phyloP scores from a whole-genome alignment of 2,113 vertebrate genomes.

The Lanius ludovicianus region DNA sequence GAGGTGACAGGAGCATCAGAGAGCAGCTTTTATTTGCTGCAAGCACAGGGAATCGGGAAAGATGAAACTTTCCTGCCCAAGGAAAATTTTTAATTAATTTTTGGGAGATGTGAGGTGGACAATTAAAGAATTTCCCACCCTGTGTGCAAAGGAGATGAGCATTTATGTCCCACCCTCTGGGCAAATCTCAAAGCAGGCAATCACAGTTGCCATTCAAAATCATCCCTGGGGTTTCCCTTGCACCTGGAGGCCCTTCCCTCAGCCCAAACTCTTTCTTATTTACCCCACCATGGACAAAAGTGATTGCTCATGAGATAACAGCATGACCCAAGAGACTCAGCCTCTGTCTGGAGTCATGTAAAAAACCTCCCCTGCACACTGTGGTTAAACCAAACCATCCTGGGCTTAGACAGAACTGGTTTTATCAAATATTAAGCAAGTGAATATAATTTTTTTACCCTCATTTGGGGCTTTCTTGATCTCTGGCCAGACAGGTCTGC shows the following conservation, averaged over 20 bases:
- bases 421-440: not conserved
- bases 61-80: not conserved
- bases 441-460: not conserved
- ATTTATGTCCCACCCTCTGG: not conserved
- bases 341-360: not conserved
- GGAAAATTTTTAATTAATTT: not conserved
- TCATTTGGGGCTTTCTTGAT: not conserved
- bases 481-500: not conserved
- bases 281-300: not conserved
- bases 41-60: not conserved
- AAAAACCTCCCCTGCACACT: not conserved
- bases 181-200: not conserved
- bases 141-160: not conserved
- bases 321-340: not conserved
- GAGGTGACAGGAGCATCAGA: not conserved
- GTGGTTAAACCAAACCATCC: not conserved
- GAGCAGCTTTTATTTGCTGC: not conserved
- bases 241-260: not conserved
- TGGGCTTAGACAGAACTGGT: not conserved
- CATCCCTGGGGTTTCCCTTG: not conserved
- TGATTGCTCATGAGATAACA: not conserved
- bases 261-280: not conserved
- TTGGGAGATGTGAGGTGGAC: not conserved
- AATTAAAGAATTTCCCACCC: not conserved
- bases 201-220: not conserved